phyloP scores from a whole-genome alignment of 2,113 vertebrate genomes.

The Etheostoma cragini region DNA sequence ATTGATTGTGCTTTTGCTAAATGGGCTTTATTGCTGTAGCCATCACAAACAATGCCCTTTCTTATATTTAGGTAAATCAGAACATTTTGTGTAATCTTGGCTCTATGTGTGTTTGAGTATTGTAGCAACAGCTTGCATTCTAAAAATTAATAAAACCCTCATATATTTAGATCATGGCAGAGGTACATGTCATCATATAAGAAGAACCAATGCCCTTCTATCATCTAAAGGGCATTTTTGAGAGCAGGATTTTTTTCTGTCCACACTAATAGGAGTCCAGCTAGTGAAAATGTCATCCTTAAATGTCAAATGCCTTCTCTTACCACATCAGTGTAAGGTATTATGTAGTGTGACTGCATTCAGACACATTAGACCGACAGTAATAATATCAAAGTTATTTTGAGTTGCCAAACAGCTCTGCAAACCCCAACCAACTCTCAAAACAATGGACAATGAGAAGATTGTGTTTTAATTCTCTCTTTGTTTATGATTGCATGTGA shows the following conservation, averaged over 20 bases:
- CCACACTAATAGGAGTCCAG: conserved; percentile 26
- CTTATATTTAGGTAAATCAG: background rate
- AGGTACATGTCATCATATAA: conserved; percentile 11
- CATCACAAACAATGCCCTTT: conserved; percentile 32
- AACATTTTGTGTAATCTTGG: background rate
- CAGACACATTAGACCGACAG: conserved; percentile 37
- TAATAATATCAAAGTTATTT: conserved; percentile 61
- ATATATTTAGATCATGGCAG: conserved; percentile 17
- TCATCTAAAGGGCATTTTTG: conserved; percentile 62
- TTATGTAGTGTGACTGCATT: conserved; percentile 25
- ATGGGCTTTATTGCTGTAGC: conserved; percentile 50
- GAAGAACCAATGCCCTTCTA: conserved; percentile 31
- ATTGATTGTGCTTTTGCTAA: conserved; percentile 72
- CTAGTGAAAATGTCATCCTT: conserved; percentile 66
- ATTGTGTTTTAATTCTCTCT: conserved; percentile 61
- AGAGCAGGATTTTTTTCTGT: conserved; percentile 52
- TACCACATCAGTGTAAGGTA: conserved; percentile 30
- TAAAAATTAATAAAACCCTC: conserved; percentile 31
- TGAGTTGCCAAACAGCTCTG: conserved; percentile 36
- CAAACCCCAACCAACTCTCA: conserved; percentile 42
- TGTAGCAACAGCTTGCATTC: conserved; percentile 4
- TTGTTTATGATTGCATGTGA: conserved; percentile 64
- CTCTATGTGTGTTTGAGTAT: conserved; percentile 6
- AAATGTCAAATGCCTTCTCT: conserved; percentile 73
- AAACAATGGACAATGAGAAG: conserved; percentile 65